Evolutionary conservation across 2,888 invertebrate genomes (phyloP).

Genomic region (Erebia ligea): DNA sequence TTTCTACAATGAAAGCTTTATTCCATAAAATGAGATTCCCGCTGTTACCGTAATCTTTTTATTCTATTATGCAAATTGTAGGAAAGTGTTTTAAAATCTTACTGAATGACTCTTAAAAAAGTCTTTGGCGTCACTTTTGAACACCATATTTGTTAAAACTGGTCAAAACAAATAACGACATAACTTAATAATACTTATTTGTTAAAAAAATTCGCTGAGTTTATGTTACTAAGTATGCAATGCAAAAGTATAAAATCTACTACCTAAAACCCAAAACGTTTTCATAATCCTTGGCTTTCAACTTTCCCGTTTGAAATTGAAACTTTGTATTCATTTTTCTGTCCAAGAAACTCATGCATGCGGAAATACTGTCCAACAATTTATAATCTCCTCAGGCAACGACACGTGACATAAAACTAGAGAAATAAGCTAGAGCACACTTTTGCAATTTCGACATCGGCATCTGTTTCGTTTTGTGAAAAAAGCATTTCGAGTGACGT

Average conservation of each 20-base stretch:
- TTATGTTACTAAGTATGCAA: not conserved
- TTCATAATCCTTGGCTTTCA: slow-evolving; percentile 18
- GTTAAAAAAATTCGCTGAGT: too few species aligned
- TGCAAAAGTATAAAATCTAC: not conserved
- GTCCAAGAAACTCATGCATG: slow-evolving; percentile 29
- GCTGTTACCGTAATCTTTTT: slow-evolving; percentile 69
- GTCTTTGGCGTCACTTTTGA: not conserved
- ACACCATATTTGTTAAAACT: not conserved
- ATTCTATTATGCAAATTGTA: slow-evolving; percentile 51
- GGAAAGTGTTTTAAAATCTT: slow-evolving; percentile 25
- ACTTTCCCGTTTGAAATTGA: slow-evolving; percentile 20
- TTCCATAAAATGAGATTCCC: slow-evolving; percentile 68
- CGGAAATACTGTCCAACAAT: slow-evolving; percentile 26
- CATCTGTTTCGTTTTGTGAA: slow-evolving; percentile 45
- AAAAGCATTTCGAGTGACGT: slow-evolving; percentile 52
- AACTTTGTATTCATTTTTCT: slow-evolving; percentile 27
- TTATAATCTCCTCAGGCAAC: slow-evolving; percentile 30
- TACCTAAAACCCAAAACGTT: not conserved
- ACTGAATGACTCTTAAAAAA: not conserved
- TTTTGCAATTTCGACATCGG: slow-evolving; percentile 44
- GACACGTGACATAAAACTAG: slow-evolving; percentile 30
- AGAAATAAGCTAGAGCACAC: slow-evolving; percentile 34
- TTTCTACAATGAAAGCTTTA: slow-evolving; percentile 71
- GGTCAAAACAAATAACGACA: not conserved
- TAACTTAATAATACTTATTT: too few species aligned